phyloP scores from a whole-genome alignment of 2,888 invertebrate species.

The Pterostichus niger region DNA sequence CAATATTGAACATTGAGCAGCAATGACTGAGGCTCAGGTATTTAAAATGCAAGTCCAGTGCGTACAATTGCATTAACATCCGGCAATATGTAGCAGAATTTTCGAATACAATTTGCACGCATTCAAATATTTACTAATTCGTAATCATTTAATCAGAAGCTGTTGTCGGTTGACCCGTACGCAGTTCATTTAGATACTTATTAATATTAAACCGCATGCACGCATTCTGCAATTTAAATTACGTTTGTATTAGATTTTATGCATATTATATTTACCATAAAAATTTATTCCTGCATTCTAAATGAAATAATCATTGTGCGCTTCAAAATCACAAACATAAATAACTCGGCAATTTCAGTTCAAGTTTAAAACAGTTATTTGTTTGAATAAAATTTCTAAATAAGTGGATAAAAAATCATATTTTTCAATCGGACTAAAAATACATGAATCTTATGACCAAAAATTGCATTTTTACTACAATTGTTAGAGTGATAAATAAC shows the following conservation, averaged over 20 bases:
- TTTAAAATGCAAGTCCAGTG: constrained; percentile 54
- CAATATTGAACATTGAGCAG: constrained; percentile 15
- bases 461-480: too few species aligned
- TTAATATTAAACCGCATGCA: constrained; percentile 31
- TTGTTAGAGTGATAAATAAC: too few species aligned
- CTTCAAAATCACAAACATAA: not conserved
- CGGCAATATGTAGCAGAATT: constrained; percentile 32
- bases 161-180: constrained; percentile 30
- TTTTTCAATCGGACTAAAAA: too few species aligned
- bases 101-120: constrained; percentile 58
- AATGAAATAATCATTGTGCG: not conserved
- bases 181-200: constrained; percentile 41
- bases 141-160: constrained; percentile 58
- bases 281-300: not conserved
- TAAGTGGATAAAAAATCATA: too few species aligned
- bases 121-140: constrained; percentile 64
- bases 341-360: too few species aligned
- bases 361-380: too few species aligned
- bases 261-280: constrained; percentile 1
- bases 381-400: too few species aligned
- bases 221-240: constrained; percentile 27
- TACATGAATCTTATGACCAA: too few species aligned
- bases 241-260: constrained; percentile 29
- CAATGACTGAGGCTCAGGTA: constrained; percentile 31
- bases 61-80: constrained; percentile 40